These are phyloP conservation scores for Phalanger gymnotis DNA, from an alignment of 2,797 vertebrate species.

Conservation along the genomic window DNA sequence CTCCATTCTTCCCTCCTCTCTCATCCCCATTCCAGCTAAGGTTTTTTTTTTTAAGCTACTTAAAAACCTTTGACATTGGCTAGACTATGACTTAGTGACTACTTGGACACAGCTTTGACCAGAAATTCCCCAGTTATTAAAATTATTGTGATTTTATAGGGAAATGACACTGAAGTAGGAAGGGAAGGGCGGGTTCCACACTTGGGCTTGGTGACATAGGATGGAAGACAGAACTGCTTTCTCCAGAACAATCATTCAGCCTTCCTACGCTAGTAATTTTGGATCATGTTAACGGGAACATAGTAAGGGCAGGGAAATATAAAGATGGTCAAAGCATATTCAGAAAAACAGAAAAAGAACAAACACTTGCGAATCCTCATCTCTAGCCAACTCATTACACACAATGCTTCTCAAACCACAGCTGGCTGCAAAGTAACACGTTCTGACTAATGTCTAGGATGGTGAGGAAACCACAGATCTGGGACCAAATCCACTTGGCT, in stretches of 20 bases:
- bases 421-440: conserved; percentile 48
- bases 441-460: neutral
- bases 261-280: conserved; percentile 13
- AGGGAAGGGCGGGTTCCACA: neutral
- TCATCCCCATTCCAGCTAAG: neutral
- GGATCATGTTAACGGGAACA: neutral
- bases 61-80: neutral
- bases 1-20: neutral
- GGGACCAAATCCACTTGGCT: neutral
- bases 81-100: neutral
- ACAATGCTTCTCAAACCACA: neutral
- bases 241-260: neutral
- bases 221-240: neutral
- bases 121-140: neutral
- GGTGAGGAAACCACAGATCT: conserved; percentile 33
- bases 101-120: neutral
- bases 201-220: accelerated
- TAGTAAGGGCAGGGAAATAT: neutral
- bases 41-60: neutral
- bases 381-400: neutral
- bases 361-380: neutral
- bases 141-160: neutral
- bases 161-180: accelerated
- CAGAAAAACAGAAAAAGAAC: conserved; percentile 6
- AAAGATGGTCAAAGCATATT: conserved; percentile 7